These are phyloP conservation scores for Austrofundulus limnaeus DNA, from an alignment of 2,113 vertebrate species.

Conservation along the genomic window DNA sequence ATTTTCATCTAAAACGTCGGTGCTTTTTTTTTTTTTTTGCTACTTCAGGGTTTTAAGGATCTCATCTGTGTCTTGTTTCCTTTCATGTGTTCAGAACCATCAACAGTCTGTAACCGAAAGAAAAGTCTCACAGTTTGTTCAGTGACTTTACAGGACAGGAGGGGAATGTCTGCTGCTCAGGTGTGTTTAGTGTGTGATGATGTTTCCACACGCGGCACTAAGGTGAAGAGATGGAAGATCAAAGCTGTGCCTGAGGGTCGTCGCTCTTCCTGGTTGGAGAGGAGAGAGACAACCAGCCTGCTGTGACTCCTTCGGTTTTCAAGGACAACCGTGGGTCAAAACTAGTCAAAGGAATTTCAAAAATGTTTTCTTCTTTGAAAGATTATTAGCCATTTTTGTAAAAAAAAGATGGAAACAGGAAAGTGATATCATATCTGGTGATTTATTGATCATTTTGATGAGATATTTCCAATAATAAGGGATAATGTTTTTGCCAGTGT, in stretches of 20 bases:
- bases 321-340: background rate
- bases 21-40: background rate
- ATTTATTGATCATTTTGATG: too few relatives aligned
- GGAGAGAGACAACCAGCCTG: conserved; percentile 37
- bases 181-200: conserved; percentile 8
- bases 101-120: background rate
- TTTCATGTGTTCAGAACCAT: conserved; percentile 1
- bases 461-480: too few relatives aligned
- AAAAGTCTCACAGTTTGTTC: conserved; percentile 3
- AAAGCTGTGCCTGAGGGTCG: conserved; percentile 33
- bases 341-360: background rate
- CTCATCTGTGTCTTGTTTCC: background rate
- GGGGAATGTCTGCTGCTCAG: conserved; percentile 20
- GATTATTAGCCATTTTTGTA: background rate
- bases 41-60: background rate
- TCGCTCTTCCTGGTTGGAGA: conserved; percentile 14
- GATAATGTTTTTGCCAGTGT: too few relatives aligned
- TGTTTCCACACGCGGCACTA: conserved; percentile 7
- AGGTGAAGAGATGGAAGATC: conserved; percentile 31
- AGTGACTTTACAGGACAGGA: background rate
- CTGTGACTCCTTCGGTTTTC: conserved; percentile 13
- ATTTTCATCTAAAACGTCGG: background rate
- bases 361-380: background rate
- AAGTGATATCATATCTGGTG: background rate
- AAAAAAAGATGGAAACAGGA: background rate